These are phyloP conservation scores for Actenoides lindsayi DNA, from an alignment of 2,113 vertebrate species.

Conservation along the genomic window DNA sequence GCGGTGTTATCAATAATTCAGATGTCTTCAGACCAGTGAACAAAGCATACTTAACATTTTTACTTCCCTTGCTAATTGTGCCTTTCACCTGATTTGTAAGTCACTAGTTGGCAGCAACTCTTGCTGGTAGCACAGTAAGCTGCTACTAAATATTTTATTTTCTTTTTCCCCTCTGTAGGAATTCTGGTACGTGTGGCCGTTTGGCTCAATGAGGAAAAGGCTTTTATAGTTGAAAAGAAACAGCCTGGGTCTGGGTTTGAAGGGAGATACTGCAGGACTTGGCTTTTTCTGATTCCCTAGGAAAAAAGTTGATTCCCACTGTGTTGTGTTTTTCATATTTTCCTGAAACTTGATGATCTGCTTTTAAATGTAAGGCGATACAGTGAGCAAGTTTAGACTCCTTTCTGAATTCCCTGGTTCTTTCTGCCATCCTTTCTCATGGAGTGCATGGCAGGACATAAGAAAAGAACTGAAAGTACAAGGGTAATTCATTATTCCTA, in stretches of 20 bases:
- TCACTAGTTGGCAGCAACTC: neutral
- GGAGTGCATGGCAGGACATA: neutral
- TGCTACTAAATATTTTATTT: neutral
- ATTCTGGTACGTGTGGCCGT: neutral
- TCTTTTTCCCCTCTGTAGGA: neutral
- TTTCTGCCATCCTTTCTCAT: neutral
- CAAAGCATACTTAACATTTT: neutral
- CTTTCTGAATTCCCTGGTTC: neutral
- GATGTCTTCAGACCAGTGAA: neutral
- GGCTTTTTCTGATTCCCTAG: neutral
- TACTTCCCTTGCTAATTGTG: neutral
- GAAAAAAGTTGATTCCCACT: neutral
- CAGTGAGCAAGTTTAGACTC: neutral
- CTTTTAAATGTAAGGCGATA: neutral
- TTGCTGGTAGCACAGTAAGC: neutral
- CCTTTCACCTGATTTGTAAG: neutral
- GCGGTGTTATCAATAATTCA: neutral
- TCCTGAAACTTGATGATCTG: neutral
- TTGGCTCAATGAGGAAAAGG: neutral
- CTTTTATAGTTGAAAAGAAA: neutral
- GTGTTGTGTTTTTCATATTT: neutral
- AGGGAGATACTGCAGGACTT: neutral
- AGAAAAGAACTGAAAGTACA: neutral
- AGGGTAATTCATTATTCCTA: accelerated
- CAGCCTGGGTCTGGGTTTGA: neutral